Evolutionary conservation across 2,113 vertebrate genomes (phyloP).

Genomic region (Abramis brama): DNA sequence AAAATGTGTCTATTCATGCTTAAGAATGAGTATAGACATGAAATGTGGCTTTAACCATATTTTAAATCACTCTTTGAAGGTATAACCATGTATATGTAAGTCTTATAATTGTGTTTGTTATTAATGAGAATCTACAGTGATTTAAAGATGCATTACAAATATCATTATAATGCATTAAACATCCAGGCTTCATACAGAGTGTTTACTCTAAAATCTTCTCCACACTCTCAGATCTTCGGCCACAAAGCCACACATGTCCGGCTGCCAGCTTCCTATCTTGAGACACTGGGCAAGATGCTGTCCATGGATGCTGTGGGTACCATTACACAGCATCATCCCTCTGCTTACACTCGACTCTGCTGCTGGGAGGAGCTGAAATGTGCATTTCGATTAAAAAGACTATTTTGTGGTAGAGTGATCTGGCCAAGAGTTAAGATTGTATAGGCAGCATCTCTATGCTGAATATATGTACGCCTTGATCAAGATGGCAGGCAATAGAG

Average conservation of each 20-base stretch:
- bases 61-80: not conserved
- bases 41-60: not conserved
- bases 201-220: not conserved
- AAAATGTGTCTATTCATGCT: not conserved
- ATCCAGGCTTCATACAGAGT: not conserved
- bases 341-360: not conserved
- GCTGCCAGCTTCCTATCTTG: slow-evolving; percentile 27
- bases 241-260: slow-evolving; percentile 43
- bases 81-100: not conserved
- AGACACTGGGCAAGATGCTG: slow-evolving; percentile 18
- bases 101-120: not conserved
- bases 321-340: slow-evolving; percentile 30
- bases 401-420: not conserved
- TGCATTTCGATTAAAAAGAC: not conserved
- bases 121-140: not conserved
- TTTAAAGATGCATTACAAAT: not conserved
- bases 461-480: slow-evolving; percentile 40
- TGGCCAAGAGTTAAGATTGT: not conserved
- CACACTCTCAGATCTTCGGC: not conserved
- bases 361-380: slow-evolving; percentile 13
- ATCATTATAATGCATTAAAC: not conserved
- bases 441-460: not conserved
- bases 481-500: slow-evolving; percentile 53
- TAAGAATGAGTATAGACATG: not conserved
- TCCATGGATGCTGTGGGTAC: slow-evolving; percentile 27